Percentiles rank a stretch among this genome's conserved stretches.
phyloP scores from a whole-genome alignment of 2,113 vertebrate species.

The Miniopterus natalensis region DNA sequence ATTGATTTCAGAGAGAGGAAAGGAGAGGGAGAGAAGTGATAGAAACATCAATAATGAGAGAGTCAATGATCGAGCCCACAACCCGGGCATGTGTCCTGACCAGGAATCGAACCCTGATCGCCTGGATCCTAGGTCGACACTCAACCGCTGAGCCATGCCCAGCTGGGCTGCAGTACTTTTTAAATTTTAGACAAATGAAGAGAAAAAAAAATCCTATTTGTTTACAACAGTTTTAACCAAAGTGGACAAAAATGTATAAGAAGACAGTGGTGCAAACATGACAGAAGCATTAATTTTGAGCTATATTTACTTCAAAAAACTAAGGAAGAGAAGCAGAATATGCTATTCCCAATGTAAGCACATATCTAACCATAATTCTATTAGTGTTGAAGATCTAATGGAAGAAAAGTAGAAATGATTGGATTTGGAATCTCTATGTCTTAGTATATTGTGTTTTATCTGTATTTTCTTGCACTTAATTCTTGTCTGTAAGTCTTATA shows the following conservation, averaged over 20 bases:
- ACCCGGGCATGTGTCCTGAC: no score
- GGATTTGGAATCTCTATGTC: background rate
- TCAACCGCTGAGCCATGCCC: no score
- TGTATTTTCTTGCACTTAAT: background rate
- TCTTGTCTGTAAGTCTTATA: background rate
- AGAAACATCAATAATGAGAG: no score
- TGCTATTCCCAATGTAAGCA: background rate
- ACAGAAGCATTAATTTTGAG: background rate
- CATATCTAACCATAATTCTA: background rate
- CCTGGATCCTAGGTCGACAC: no score
- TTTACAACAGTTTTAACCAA: background rate
- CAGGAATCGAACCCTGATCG: no score
- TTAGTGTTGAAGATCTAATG: background rate
- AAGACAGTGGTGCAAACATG: background rate
- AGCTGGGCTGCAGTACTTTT: background rate
- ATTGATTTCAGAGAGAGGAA: no score
- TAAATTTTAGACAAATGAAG: background rate
- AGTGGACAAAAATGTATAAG: background rate
- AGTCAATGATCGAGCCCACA: no score
- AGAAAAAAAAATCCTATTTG: background rate
- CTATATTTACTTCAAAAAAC: background rate
- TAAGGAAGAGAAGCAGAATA: background rate
- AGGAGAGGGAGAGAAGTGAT: no score
- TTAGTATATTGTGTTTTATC: background rate
- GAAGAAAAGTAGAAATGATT: background rate